Conservation (phyloP, 2,797 vertebrate genomes). For the Phylloscopus collybita region DNA sequence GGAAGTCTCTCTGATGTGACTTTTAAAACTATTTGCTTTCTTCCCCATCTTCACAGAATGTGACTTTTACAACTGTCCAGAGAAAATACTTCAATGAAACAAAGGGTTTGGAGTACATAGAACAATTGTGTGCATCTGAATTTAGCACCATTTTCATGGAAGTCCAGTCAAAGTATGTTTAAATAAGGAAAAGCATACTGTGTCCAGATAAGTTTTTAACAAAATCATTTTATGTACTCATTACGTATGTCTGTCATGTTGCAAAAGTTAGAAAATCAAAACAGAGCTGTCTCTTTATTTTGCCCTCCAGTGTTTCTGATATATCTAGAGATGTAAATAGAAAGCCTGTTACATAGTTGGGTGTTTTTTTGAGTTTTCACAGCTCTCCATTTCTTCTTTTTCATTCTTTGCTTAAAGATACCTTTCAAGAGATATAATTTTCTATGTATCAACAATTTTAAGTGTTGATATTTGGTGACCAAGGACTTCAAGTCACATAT, state of each 20-base stretch:
- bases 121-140: constrained; percentile 91
- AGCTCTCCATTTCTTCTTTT: background rate
- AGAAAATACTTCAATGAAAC: constrained; percentile 97
- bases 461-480: background rate
- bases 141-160: constrained; percentile 92
- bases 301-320: background rate
- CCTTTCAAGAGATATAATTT: background rate
- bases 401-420: background rate
- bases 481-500: background rate
- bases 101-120: constrained; percentile 94
- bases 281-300: background rate
- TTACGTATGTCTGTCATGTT: background rate
- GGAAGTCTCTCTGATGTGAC: background rate
- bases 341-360: background rate
- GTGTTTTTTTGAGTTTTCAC: background rate
- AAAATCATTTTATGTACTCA: background rate
- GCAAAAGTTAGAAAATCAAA: background rate
- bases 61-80: constrained; percentile 89
- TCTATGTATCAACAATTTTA: background rate
- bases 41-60: constrained; percentile 76
- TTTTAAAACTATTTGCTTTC: background rate
- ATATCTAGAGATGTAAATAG: background rate
- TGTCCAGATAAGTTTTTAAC: background rate
- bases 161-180: constrained; percentile 91
- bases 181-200: background rate